A percentile compares a stretch with the other conserved stretches of the same genome.
These are phyloP conservation scores for Phrynocephalus forsythii DNA, from an alignment of 2,797 vertebrate species.

Conservation along the genomic window DNA sequence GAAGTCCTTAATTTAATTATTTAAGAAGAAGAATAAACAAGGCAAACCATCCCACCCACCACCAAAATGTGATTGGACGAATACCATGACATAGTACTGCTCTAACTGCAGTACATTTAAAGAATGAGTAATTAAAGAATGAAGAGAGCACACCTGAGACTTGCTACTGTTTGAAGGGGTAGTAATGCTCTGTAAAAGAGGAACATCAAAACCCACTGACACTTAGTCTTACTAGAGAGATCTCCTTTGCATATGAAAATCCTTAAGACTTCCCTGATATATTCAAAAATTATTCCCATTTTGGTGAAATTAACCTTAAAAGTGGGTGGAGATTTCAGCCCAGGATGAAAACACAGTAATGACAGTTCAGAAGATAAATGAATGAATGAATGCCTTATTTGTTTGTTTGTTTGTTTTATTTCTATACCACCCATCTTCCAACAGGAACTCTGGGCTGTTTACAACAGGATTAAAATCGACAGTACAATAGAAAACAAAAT, in stretches of 20 bases:
- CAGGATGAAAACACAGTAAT: background rate
- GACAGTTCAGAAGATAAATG: background rate
- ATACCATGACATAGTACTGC: background rate
- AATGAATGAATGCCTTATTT: too few relatives aligned
- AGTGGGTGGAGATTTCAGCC: background rate
- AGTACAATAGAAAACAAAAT: too few relatives aligned
- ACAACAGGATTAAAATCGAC: too few relatives aligned
- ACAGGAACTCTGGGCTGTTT: too few relatives aligned
- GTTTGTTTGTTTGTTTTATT: too few relatives aligned
- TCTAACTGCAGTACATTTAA: background rate
- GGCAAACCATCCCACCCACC: too few relatives aligned
- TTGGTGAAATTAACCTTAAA: background rate
- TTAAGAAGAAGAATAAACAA: background rate
- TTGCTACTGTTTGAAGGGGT: background rate
- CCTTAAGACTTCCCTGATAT: background rate
- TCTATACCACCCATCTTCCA: too few relatives aligned
- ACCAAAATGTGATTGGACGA: background rate
- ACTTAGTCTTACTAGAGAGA: background rate
- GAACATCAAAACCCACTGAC: background rate
- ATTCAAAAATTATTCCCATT: background rate
- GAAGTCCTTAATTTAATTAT: background rate
- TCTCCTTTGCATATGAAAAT: background rate
- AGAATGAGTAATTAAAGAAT: background rate
- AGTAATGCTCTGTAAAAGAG: background rate
- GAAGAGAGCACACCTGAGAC: background rate